Conservation (phyloP, 2,888 invertebrate species). For the Orgyia antiqua region DNA sequence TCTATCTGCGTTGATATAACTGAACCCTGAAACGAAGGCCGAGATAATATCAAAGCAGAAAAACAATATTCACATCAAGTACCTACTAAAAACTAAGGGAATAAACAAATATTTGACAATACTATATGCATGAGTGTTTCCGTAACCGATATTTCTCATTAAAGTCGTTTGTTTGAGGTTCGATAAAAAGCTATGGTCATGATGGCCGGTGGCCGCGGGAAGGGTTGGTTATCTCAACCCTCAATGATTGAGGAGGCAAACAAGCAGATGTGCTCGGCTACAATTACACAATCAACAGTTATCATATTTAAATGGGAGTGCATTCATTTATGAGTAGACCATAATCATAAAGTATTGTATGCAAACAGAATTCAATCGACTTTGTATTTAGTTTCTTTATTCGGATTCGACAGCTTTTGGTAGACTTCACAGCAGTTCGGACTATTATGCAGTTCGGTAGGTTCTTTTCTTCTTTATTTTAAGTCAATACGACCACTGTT, state of each 20-base stretch:
- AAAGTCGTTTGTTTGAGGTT: conserved; percentile 57
- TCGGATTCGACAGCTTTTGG: too few species aligned
- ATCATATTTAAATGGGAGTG: conserved; percentile 64
- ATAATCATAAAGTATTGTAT: conserved; percentile 14
- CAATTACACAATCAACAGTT: conserved; percentile 71
- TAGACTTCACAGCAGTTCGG: too few species aligned
- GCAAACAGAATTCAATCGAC: conserved; percentile 11
- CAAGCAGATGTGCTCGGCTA: conserved; percentile 66
- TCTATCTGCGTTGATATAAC: conserved; percentile 19
- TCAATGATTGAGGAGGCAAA: conserved; percentile 49
- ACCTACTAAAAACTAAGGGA: conserved; percentile 34
- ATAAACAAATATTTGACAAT: conserved; percentile 60
- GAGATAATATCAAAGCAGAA: conserved; percentile 23
- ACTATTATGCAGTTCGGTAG: too few species aligned
- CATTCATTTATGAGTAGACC: conserved; percentile 41
- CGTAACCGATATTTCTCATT: conserved; percentile 76
- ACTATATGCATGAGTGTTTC: conserved; percentile 65
- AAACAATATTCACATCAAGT: conserved; percentile 21
- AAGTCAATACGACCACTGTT: too few species aligned
- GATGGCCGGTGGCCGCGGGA: conserved; percentile 59
- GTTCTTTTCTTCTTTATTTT: too few species aligned
- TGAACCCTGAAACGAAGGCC: conserved; percentile 24
- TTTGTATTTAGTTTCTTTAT: too few species aligned
- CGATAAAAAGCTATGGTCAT: conserved; percentile 64
- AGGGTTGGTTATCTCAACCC: conserved; percentile 56